Base-by-base conservation (phyloP, 2,888 invertebrate species). In the Germaria angustata region DNA sequence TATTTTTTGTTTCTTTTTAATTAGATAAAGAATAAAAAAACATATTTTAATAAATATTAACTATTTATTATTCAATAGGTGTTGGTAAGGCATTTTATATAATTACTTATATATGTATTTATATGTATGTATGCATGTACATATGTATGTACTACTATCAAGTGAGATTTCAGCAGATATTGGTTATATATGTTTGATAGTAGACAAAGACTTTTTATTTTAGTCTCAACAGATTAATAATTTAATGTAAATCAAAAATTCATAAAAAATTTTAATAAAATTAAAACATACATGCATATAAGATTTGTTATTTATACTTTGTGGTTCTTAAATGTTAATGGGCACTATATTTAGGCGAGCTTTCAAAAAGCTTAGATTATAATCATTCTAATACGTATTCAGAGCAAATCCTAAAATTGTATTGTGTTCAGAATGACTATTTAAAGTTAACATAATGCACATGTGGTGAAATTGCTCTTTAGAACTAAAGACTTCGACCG, bases 301-400 rank as follows among this genome's bases (percentile, higher is more conserved):
- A 28, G 28, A 28, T 5, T 39, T 22, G 46, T 55, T 53, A 2
- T 80, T 73, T 76, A 46, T 44, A 68, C n/a, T 65, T 77, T 63
- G 78, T 51, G 6, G 73, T 73, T 80, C 46, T 59, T 57, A 28
- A 73, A 66, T 44, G 22, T 78, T 86, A 86, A 84, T 86, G 88
- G 88, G 88, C 88, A 88, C 88, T 87, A 86, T 87, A 86, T 87
- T 86, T 87, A 88, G 88, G 88, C 88, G 87, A 88, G 88, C 88
- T 88, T 88, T 88, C 85, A 82, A 87, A 82, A 88, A 88, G 88
- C 87, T 87, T 86, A 87, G 76, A 82, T 86, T 87, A 86, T 87
- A 87, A 79, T 81, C 85, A 84, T 80, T 82, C 80, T 63, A 86
- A 86, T 86, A 76, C 65, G 28, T 4, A 46, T 41, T 66, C 15